Conservation (phyloP, 2,797 vertebrate species). For the Poliocrania exsul region DNA sequence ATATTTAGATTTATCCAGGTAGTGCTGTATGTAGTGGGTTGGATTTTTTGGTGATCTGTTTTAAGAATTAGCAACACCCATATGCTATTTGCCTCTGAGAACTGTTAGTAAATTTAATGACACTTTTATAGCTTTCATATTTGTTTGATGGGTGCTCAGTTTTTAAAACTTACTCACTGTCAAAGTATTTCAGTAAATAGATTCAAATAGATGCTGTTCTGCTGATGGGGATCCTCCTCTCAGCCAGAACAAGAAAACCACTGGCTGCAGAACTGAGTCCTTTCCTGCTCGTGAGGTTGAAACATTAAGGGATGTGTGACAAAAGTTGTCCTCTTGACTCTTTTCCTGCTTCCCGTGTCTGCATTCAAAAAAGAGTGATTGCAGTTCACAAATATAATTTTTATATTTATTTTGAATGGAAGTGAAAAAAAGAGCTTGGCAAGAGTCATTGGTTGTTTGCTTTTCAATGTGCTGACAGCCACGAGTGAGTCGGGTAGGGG, state of each 20-base stretch:
- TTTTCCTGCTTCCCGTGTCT: not conserved
- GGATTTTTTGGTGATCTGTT: rapidly evolving
- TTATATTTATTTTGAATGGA: not conserved
- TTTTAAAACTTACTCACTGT: not conserved
- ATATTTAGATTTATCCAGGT: not conserved
- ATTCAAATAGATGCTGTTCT: not conserved
- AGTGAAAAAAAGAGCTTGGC: not conserved
- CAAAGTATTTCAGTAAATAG: not conserved
- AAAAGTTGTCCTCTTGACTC: not conserved
- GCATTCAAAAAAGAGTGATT: not conserved
- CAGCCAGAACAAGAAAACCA: not conserved
- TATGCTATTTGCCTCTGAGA: not conserved
- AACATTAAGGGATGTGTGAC: not conserved
- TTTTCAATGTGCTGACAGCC: not conserved
- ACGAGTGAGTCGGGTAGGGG: not conserved
- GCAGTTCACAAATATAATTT: not conserved
- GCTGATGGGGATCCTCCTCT: not conserved
- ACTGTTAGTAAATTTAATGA: not conserved
- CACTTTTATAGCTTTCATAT: not conserved
- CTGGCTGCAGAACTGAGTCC: not conserved
- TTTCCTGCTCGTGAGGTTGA: not conserved
- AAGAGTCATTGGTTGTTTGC: not conserved
- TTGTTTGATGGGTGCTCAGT: not conserved
- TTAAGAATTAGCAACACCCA: not conserved
- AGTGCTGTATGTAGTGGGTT: not conserved